Percentiles rank a stretch among this genome's conserved stretches.
Conservation (phyloP, 2,888 invertebrate species). For the Meloe dianella region DNA sequence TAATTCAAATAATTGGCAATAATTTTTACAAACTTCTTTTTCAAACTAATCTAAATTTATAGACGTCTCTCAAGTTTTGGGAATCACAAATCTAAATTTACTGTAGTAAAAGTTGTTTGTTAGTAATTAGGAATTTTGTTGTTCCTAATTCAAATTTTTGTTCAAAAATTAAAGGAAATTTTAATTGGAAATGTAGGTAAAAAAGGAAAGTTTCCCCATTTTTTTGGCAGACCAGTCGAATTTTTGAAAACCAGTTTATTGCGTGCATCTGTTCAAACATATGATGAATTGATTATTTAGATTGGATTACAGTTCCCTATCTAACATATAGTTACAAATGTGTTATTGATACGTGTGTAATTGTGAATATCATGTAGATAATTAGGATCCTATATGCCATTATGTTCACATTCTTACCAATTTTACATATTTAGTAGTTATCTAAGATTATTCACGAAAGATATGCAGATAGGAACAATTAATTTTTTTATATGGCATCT, state of each 20-base stretch:
- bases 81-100: not conserved
- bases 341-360: not conserved
- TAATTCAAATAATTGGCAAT: not conserved
- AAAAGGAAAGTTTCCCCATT: not conserved
- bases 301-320: not conserved
- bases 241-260: not conserved
- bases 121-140: conserved; percentile 3
- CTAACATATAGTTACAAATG: conserved; percentile 2
- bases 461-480: not conserved
- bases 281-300: conserved; percentile 6
- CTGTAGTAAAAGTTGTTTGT: not conserved
- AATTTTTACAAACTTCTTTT: not conserved
- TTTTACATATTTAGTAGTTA: not conserved
- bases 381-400: not conserved
- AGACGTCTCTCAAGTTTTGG: not conserved
- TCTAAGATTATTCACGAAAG: not conserved
- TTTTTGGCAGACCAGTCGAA: not conserved
- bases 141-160: not conserved
- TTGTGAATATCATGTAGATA: not conserved
- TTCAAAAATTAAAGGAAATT: not conserved
- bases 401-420: not conserved
- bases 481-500: conserved; percentile 7
- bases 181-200: conserved; percentile 2
- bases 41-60: conserved; percentile 1
- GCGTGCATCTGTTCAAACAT: not conserved